Conservation (phyloP, 2,888 invertebrate species). For the Limnephilus auricula region DNA sequence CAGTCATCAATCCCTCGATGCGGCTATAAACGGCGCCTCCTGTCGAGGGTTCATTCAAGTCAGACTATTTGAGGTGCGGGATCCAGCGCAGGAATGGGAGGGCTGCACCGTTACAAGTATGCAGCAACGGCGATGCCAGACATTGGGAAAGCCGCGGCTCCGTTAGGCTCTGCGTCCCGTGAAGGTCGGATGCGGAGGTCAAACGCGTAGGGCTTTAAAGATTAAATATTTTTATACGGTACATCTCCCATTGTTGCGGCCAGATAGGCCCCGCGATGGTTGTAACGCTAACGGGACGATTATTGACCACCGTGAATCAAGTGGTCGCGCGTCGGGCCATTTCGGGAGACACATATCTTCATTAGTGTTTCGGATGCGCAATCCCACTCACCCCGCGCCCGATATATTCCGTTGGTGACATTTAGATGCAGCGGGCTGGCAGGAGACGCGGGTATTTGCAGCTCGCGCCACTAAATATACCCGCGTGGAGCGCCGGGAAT, state of each 20-base stretch:
- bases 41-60: background rate
- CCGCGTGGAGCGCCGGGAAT: conserved; percentile 33
- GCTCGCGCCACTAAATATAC: conserved; percentile 25
- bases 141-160: background rate
- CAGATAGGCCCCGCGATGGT: background rate
- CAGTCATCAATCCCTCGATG: conserved; percentile 32
- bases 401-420: conserved; percentile 48
- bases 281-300: background rate
- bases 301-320: background rate
- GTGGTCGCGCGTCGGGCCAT: conserved; percentile 6
- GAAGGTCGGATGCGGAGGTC: background rate
- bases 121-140: background rate
- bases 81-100: background rate
- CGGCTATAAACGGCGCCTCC: conserved; percentile 18
- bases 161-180: background rate
- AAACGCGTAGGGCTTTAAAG: background rate
- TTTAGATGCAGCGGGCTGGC: conserved; percentile 46
- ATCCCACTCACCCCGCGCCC: conserved; percentile 40
- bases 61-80: conserved; percentile 19
- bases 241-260: background rate
- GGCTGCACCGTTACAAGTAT: background rate
- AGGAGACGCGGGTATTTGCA: conserved; percentile 25
- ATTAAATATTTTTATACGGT: background rate
- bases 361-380: conserved; percentile 36
- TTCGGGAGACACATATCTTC: conserved; percentile 19